A percentile compares a stretch with the other conserved stretches of the same genome.
Conservation (phyloP, 2,113 vertebrate species). For the Meriones unguiculatus region DNA sequence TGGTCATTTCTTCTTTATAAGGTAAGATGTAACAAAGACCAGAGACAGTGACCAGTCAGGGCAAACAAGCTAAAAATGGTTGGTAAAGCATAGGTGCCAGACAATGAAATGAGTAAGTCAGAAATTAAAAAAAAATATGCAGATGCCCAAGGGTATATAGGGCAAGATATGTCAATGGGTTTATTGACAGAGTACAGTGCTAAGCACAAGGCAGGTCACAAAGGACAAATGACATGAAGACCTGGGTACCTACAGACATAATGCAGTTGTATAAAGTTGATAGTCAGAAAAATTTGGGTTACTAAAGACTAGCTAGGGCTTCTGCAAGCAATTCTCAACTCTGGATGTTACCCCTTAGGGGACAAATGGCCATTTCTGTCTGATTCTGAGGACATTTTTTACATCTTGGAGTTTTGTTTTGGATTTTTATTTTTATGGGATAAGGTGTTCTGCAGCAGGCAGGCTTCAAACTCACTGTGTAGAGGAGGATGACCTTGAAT, state of each 20-base stretch:
- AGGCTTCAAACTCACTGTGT: not conserved
- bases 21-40: not conserved
- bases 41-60: not conserved
- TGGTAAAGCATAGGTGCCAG: no score
- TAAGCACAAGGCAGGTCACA: not conserved
- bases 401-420: not conserved
- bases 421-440: not conserved
- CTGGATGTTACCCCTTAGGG: not conserved
- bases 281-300: not conserved
- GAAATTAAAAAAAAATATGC: not conserved
- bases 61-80: not conserved
- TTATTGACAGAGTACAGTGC: not conserved
- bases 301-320: not conserved
- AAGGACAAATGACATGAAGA: not conserved
- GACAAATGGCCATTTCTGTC: not conserved
- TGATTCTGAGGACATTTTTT: not conserved
- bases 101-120: not conserved
- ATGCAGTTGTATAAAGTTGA: not conserved
- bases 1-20: not conserved
- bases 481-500: not conserved
- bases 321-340: not conserved
- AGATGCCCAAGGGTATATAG: not conserved
- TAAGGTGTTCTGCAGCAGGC: not conserved
- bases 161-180: not conserved
- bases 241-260: not conserved